phyloP scores from a whole-genome alignment of 2,113 vertebrate species.

The Ceratotherium simum region DNA sequence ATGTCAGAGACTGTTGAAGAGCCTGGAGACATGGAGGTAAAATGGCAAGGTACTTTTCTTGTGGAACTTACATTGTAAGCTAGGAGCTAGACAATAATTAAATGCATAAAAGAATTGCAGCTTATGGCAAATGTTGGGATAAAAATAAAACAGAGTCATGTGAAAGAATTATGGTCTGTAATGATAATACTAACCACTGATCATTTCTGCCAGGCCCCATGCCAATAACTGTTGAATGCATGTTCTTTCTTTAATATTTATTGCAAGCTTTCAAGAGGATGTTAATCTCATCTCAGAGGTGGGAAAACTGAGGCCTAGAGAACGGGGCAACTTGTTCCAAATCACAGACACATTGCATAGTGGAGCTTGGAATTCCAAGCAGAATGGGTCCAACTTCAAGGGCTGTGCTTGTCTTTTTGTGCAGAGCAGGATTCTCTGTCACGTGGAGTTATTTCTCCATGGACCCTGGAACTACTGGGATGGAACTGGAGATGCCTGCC shows the following conservation, averaged over 20 bases:
- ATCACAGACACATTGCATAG: background rate
- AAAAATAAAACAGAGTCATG: background rate
- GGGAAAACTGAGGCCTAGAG: background rate
- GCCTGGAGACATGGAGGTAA: background rate
- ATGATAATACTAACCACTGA: background rate
- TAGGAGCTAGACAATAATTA: background rate
- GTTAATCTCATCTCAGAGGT: background rate
- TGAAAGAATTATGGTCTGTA: background rate
- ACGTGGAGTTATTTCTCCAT: fast-evolving
- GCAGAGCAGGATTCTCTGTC: too few species aligned
- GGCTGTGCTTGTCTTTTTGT: background rate
- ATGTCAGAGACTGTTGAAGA: background rate
- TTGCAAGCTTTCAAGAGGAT: background rate
- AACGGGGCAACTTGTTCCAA: background rate
- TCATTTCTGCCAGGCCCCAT: background rate
- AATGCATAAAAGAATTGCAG: background rate
- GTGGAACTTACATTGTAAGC: background rate
- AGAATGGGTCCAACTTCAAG: background rate
- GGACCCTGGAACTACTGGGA: background rate
- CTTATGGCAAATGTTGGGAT: background rate
- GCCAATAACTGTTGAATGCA: background rate
- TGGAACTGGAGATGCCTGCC: fast-evolving
- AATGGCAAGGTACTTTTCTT: background rate
- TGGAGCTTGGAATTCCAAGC: background rate
- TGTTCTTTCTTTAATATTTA: background rate